Evolutionary conservation across 2,797 vertebrate genomes (phyloP), one percentile per base, ranked within the genome.

Genomic region (Tapirus indicus): DNA sequence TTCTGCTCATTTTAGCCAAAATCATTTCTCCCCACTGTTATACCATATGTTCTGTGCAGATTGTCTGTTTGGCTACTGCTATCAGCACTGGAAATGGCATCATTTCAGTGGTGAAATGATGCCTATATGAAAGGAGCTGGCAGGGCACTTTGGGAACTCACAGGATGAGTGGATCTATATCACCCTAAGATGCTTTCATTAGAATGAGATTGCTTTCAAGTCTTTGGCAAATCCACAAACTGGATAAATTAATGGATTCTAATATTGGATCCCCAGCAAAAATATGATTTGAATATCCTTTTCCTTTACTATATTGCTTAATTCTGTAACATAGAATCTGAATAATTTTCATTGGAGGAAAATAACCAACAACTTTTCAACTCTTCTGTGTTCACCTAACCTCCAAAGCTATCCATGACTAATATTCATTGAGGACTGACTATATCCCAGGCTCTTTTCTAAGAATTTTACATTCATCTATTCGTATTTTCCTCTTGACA

Each of bases 11-110:
- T 20, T 83, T 89, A 79, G 93, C 87, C 95, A 96, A 96, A 88
- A 82, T 69, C 44, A 41, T 91, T 83, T 96, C 56, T 74, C 21
- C 83, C 58, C 62, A 69, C 47, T 60, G 7, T 66, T 80, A 32
- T 49, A 72, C 95, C 93, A 92, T 96, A 95, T 95, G 96, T 78
- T 96, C 74, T 88, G 38, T 58, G 27, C 83, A 97, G 71, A 97
- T 17, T 91, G 14, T 83, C 74, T 85, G 9, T 78, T 96, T 96
- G 74, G 82, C 47, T 84, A 47, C 49, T 84, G 69, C 54, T 75
- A 3, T 96, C 56, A 78, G 25, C 12, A 56, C 47, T 84, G 86
- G 16, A 88, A 96, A 94, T 49, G 44, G 62, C 78, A 77, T 96
- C 74, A 49, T 60, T 91, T 96, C 23, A 29, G 38, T 94, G 82